Conservation (phyloP, 2,113 vertebrate genomes). For the Plecotus auritus region DNA sequence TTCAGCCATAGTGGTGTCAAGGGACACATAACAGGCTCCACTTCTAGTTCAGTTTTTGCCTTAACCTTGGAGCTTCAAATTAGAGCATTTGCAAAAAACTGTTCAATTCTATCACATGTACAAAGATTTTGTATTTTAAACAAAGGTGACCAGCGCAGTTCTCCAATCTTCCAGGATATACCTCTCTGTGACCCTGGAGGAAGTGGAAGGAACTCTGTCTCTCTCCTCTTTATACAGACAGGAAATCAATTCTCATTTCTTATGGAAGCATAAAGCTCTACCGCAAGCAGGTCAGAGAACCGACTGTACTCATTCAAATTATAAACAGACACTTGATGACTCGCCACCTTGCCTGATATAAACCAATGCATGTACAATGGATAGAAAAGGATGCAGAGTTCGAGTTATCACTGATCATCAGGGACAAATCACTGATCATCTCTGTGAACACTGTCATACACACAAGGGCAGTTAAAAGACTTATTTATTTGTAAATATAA, state of each 20-base stretch:
- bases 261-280: background rate
- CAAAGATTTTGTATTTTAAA: constrained; percentile 11
- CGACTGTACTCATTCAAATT: background rate
- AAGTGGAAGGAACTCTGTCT: background rate
- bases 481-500: background rate
- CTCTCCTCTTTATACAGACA: background rate
- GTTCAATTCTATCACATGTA: background rate
- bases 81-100: background rate
- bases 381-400: background rate
- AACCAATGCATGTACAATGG: background rate
- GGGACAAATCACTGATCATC: background rate
- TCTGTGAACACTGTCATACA: background rate
- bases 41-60: background rate
- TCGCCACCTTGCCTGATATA: background rate
- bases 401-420: background rate
- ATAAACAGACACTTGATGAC: background rate
- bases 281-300: background rate
- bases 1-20: background rate
- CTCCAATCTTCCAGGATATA: background rate
- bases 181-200: background rate
- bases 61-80: background rate
- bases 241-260: constrained; percentile 22
- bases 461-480: background rate
- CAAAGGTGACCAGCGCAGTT: background rate
- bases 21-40: background rate